Conservation (phyloP, 2,888 invertebrate species). For the Melieria omissa region DNA sequence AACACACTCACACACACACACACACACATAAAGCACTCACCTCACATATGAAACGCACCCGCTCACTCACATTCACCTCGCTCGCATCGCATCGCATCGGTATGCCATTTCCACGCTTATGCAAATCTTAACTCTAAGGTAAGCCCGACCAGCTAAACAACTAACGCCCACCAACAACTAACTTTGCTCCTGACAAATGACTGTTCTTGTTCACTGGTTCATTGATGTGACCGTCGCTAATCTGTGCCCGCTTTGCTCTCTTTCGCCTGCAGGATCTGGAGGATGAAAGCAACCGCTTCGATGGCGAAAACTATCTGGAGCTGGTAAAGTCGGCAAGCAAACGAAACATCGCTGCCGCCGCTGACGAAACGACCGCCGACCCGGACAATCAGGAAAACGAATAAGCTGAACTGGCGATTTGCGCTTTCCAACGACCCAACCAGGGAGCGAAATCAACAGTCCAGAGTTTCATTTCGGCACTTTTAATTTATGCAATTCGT, state of each 20-base stretch:
- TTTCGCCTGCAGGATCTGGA: slow-evolving; percentile 58
- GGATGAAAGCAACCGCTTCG: slow-evolving; percentile 65
- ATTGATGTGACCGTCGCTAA: neutral
- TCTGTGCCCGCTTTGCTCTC: slow-evolving; percentile 2
- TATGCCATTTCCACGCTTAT: slow-evolving; percentile 24
- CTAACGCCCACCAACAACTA: neutral
- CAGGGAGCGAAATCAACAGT: too few species aligned
- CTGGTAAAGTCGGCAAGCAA: slow-evolving; percentile 63
- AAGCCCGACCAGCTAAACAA: slow-evolving; percentile 21
- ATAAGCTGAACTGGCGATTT: slow-evolving; percentile 29
- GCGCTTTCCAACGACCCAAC: too few species aligned
- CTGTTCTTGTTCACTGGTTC: neutral
- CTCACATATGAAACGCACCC: neutral
- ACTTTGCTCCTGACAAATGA: neutral
- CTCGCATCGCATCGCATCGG: slow-evolving; percentile 3
- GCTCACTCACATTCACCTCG: neutral
- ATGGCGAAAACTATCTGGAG: slow-evolving; percentile 65
- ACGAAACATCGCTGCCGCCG: slow-evolving; percentile 59
- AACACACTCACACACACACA: neutral
- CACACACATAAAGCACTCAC: neutral
- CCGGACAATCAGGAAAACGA: slow-evolving; percentile 50
- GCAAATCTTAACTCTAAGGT: slow-evolving; percentile 24
- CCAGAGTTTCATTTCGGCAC: too few species aligned
- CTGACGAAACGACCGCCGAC: slow-evolving; percentile 60
- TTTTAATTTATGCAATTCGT: slow-evolving; percentile 2